phyloP scores from a whole-genome alignment of 2,113 vertebrate genomes.

The Trochalopteron elliotii region DNA sequence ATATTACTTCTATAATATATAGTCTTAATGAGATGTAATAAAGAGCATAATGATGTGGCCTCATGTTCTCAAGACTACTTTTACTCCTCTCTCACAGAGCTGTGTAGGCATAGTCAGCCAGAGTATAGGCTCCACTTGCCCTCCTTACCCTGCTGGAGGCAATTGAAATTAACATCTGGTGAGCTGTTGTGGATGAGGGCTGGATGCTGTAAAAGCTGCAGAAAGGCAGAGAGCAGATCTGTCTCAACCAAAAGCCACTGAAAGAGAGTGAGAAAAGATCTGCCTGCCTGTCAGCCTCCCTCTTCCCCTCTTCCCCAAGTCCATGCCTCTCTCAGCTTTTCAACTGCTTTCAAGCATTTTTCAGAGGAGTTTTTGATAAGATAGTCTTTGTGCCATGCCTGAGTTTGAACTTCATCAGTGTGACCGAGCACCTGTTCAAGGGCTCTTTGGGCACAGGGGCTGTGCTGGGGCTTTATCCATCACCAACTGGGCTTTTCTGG shows the following conservation, averaged over 20 bases:
- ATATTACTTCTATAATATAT: not conserved
- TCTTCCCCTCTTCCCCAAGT: not conserved
- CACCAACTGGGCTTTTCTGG: not conserved
- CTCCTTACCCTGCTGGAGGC: not conserved
- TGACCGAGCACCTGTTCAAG: not conserved
- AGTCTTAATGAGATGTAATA: not conserved
- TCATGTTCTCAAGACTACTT: not conserved
- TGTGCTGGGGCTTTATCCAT: accelerated
- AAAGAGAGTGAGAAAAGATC: not conserved
- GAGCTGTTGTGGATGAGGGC: not conserved
- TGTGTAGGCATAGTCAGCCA: not conserved
- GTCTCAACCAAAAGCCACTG: not conserved
- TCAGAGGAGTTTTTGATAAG: not conserved
- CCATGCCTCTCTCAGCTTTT: accelerated
- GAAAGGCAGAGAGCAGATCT: not conserved
- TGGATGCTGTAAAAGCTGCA: not conserved
- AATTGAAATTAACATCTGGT: not conserved
- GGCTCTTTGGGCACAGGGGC: not conserved
- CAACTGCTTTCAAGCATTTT: not conserved
- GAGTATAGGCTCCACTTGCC: not conserved
- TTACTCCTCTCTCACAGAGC: not conserved
- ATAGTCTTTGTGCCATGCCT: accelerated
- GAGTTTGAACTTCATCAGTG: not conserved
- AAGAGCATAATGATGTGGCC: not conserved
- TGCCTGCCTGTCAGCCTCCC: not conserved